These are phyloP conservation scores for Spodoptera exigua DNA, from an alignment of 2,888 invertebrate genomes.

Conservation along the genomic window DNA sequence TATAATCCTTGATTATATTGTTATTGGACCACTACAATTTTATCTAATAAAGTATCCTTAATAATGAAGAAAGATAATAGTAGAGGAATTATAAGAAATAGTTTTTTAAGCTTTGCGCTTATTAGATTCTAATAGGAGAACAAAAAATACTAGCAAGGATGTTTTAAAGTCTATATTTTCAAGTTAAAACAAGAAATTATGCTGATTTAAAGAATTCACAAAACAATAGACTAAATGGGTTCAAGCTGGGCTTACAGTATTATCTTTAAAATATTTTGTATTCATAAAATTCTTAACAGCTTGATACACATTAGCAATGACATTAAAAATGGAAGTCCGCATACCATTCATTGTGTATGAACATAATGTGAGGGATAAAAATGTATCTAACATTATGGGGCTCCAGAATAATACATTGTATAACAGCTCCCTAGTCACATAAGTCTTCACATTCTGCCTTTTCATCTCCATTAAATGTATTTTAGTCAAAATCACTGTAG, in stretches of 20 bases:
- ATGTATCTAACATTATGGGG: constrained; percentile 83
- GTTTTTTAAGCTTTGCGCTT: too few relatives aligned
- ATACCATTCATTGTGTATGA: constrained; percentile 76
- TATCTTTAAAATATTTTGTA: constrained; percentile 80
- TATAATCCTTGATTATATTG: too few relatives aligned
- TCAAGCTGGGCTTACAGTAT: constrained; percentile 73
- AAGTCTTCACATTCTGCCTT: constrained; percentile 72
- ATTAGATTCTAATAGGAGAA: too few relatives aligned
- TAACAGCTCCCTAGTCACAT: constrained; percentile 78
- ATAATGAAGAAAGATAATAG: too few relatives aligned
- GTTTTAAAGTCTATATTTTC: constrained; percentile 3
- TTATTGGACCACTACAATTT: too few relatives aligned
- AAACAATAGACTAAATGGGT: not conserved
- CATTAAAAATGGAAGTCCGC: constrained; percentile 78
- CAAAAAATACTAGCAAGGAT: too few relatives aligned
- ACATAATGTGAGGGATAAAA: constrained; percentile 79
- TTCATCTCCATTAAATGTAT: constrained; percentile 78
- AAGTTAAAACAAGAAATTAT: not conserved
- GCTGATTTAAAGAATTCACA: too few relatives aligned
- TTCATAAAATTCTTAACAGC: constrained; percentile 83
- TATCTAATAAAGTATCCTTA: too few relatives aligned
- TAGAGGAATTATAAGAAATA: too few relatives aligned
- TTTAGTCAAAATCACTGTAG: constrained; percentile 80
- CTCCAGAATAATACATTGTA: constrained; percentile 85
- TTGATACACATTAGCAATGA: constrained; percentile 84